Evolutionary conservation across 2,113 vertebrate species (phyloP).

Genomic region (Strix aluco): DNA sequence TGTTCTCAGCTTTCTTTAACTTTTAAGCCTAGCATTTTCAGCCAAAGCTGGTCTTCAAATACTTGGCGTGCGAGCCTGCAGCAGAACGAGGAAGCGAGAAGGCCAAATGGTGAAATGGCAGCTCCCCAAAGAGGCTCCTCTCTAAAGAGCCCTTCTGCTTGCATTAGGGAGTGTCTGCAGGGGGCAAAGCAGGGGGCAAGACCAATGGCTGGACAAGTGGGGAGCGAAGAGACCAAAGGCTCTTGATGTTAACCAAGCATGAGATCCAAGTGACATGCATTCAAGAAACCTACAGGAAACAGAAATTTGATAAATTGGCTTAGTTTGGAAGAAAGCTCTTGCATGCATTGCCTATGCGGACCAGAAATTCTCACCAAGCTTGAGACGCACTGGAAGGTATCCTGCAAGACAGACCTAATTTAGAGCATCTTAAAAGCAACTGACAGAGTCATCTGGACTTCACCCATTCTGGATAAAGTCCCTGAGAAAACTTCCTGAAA

Average conservation of each 20-base stretch:
- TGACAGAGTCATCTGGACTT: not conserved
- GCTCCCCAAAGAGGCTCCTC: not conserved
- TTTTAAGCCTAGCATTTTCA: not conserved
- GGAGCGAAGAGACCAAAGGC: not conserved
- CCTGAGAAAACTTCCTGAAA: not conserved
- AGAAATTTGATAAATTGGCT: not conserved
- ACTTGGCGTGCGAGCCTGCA: not conserved
- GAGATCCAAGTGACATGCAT: not conserved
- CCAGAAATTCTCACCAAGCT: not conserved
- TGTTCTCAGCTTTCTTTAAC: conserved; percentile 22
- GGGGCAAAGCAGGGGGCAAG: not conserved
- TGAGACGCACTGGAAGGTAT: not conserved
- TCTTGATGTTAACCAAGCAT: not conserved
- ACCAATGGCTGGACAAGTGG: not conserved
- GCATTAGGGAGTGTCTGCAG: not conserved
- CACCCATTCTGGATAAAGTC: not conserved
- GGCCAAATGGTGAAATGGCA: conserved; percentile 36
- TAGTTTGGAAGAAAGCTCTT: not conserved
- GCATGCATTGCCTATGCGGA: not conserved
- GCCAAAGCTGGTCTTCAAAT: conserved; percentile 3
- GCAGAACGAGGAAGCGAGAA: not conserved
- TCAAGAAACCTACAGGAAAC: not conserved
- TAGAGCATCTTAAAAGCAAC: not conserved
- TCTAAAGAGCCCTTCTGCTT: conserved; percentile 14
- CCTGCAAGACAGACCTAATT: not conserved